Conservation (phyloP, 1,140 invertebrate genomes). For the Argopecten irradians region DNA sequence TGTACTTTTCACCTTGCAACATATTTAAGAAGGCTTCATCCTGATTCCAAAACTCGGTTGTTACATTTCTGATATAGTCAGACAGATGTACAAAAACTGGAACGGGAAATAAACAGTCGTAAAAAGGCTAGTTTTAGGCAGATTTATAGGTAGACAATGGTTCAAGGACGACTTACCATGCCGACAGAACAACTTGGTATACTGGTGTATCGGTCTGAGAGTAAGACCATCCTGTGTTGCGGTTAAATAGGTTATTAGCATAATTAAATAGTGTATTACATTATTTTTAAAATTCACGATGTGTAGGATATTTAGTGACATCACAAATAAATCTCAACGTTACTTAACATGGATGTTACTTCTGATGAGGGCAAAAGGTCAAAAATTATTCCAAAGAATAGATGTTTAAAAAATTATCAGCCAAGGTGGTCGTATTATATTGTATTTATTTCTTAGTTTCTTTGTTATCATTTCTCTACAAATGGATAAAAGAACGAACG, state of each 20-base stretch:
- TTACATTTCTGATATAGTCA: not conserved
- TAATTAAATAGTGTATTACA: too few relatives aligned
- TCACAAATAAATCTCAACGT: not conserved
- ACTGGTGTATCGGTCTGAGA: too few relatives aligned
- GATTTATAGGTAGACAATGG: not conserved
- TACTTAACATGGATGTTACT: not conserved
- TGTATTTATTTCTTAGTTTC: too few relatives aligned
- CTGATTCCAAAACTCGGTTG: not conserved
- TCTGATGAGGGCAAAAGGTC: too few relatives aligned
- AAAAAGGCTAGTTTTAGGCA: not conserved
- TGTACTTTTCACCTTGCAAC: too few relatives aligned
- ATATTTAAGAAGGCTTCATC: not conserved
- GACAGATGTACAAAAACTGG: not conserved
- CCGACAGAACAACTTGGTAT: too few relatives aligned
- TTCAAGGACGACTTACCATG: slow-evolving; percentile 7
- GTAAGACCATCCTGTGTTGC: too few relatives aligned
- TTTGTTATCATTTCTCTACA: too few relatives aligned
- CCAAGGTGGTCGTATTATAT: too few relatives aligned
- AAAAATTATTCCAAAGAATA: too few relatives aligned
- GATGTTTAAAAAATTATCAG: too few relatives aligned
- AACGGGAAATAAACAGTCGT: not conserved
- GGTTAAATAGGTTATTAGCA: not conserved
- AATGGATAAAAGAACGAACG: too few relatives aligned
- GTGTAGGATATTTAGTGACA: not conserved
- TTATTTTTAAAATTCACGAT: not conserved